A percentile compares a stretch with the other conserved stretches of the same genome.
Conservation (phyloP, 2,888 invertebrate genomes). For the Norana najaformis region DNA sequence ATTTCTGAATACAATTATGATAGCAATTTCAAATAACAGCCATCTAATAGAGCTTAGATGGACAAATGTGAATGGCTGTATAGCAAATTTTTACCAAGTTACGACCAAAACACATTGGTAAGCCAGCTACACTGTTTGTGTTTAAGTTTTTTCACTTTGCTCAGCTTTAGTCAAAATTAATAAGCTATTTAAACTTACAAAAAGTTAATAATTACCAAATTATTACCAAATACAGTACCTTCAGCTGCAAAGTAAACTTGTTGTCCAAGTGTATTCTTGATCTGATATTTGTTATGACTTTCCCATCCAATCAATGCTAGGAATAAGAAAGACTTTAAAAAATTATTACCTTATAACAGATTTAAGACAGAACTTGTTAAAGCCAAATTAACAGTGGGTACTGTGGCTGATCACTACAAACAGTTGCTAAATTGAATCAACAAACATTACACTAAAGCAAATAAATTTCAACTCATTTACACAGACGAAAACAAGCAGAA, state of each 20-base stretch:
- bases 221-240: constrained; percentile 45
- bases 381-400: neutral
- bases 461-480: no score
- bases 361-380: no score
- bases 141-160: neutral
- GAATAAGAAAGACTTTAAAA: neutral
- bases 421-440: no score
- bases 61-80: neutral
- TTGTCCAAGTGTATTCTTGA: constrained; percentile 54
- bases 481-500: no score
- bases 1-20: no score
- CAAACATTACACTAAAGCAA: no score
- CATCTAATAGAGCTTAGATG: neutral
- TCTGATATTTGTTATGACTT: constrained; percentile 54
- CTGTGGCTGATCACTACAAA: no score
- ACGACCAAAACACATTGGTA: neutral
- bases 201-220: neutral
- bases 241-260: constrained; percentile 58
- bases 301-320: constrained; percentile 56
- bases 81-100: neutral
- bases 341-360: neutral
- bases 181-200: neutral
- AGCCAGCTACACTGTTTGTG: neutral
- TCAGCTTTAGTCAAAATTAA: no score
- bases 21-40: neutral